Percentiles rank a stretch among this genome's conserved stretches.
Conservation (phyloP, 2,888 invertebrate species). For the Digitonthophagus gazella region DNA sequence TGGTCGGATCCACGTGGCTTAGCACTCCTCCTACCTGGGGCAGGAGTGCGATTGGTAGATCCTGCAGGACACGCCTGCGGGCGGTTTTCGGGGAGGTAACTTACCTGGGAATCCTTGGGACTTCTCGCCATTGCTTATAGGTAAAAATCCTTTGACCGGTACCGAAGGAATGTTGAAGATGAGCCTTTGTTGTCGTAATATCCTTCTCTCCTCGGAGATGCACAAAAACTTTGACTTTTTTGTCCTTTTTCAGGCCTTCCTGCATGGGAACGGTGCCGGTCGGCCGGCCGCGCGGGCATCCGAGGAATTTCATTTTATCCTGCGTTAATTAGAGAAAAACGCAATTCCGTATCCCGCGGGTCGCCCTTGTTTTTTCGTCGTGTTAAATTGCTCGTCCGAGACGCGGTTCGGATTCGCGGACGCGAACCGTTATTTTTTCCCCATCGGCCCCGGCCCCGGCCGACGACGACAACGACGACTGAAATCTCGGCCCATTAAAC, state of each 20-base stretch:
- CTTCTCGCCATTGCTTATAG: constrained; percentile 43
- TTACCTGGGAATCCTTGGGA: neutral
- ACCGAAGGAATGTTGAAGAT: constrained; percentile 11
- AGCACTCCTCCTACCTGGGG: constrained; percentile 37
- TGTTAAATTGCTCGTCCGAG: constrained; percentile 1
- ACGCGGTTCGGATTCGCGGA: neutral
- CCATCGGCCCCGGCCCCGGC: no score
- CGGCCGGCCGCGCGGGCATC: constrained; percentile 8
- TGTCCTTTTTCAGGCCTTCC: constrained; percentile 15
- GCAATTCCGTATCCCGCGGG: constrained; percentile 13
- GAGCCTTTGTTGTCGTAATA: constrained; percentile 18
- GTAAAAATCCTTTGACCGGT: constrained; percentile 37
- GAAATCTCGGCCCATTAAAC: neutral
- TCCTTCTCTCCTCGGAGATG: constrained; percentile 13
- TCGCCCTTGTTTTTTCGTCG: constrained; percentile 6
- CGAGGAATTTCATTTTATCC: constrained; percentile 19
- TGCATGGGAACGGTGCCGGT: constrained; percentile 9
- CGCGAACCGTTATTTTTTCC: neutral
- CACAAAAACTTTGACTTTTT: constrained; percentile 1
- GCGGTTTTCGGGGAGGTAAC: neutral
- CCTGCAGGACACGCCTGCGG: constrained; percentile 4
- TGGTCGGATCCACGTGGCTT: constrained; percentile 47
- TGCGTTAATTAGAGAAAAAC: constrained; percentile 12
- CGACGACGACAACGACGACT: neutral
- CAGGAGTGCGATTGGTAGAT: constrained; percentile 23